These are phyloP conservation scores for Porites australiensis DNA, from an alignment of 64 coral and sea anemone species.

Conservation along the genomic window DNA sequence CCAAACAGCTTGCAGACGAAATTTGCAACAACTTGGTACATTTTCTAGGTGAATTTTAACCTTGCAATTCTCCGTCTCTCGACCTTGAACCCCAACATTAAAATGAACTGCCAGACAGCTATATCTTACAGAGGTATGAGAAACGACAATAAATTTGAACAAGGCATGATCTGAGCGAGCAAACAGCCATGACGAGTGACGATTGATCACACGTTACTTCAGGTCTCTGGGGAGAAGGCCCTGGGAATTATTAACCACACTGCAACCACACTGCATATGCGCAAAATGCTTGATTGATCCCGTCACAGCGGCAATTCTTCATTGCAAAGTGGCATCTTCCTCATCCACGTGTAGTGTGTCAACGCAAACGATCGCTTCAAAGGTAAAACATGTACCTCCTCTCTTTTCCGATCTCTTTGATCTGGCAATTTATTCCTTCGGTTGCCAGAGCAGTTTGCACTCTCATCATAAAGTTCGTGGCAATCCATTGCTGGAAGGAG, in stretches of 20 bases:
- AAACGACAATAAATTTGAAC: slow-evolving; percentile 28
- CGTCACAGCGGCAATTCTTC: no score
- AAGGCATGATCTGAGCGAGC: not conserved
- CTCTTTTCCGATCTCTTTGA: slow-evolving; percentile 24
- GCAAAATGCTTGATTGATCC: not conserved
- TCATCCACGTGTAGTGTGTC: not conserved
- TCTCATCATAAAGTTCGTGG: slow-evolving; percentile 49
- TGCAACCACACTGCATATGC: not conserved
- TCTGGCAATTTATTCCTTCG: slow-evolving; percentile 43
- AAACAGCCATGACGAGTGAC: not conserved
- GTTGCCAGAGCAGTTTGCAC: slow-evolving; percentile 9
- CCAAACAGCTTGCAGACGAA: not conserved
- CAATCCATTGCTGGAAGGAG: slow-evolving; percentile 52
- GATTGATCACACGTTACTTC: not conserved
- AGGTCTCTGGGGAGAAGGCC: not conserved
- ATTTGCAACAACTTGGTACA: slow-evolving; percentile 31
- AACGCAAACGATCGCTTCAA: not conserved
- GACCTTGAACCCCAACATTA: slow-evolving; percentile 15
- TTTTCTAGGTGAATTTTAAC: slow-evolving; percentile 25
- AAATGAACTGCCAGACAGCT: slow-evolving; percentile 56
- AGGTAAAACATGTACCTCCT: not conserved
- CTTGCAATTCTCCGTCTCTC: not conserved
- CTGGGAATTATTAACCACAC: no score
- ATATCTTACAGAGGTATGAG: slow-evolving; percentile 47
- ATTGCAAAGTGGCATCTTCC: not conserved